Base-by-base conservation (phyloP, 2,888 invertebrate species). In the Vanessa cardui region DNA sequence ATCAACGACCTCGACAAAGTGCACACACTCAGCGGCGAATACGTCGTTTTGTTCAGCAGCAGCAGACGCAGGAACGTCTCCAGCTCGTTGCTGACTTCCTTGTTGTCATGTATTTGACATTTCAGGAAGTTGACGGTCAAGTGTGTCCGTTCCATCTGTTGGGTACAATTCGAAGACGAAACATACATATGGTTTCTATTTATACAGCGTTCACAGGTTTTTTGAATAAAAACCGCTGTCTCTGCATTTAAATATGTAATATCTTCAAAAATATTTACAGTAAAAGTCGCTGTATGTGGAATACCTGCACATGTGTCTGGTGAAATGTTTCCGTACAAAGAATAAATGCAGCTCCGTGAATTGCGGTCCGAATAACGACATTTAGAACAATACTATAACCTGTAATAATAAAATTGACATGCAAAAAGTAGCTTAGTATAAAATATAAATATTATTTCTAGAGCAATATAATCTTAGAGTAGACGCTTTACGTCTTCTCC, bases 281-380 rank as follows among this genome's bases (percentile, higher is more conserved):
- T n/a, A n/a, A n/a, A 26, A 26, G 26, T 26, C 26, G 26, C 26
- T 26, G 4, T 26, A 26, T 26, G 26, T 26, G 26, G 3, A n/a
- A n/a, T n/a, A n/a, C n/a, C n/a, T n/a, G n/a, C n/a, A n/a, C 54
- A 54, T 54, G 31, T 54, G 54, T 54, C 31, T 31, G 31, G 31
- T 54, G 54, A 31, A 54, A 54, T n/a, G 20, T 3, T 54, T 54
- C 54, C 4, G 31, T 31, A 16, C 26, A 54, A 31, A 31, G 20
- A 31, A 54, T 16, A 16, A 54, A 31, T 3, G 6, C 6, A 26
- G 15, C 5, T 12, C 21, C 3, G 9, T 52, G 52, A 8, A 15
- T 15, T 21, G 21, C 3, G 9, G 3, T 52, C 5, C 21, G 21
- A 2, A 26, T 7, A 12, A 52, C 5, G 8, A 15, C 0, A 15